Percentiles rank a stretch among this genome's conserved stretches.
These are phyloP conservation scores for Drosophila formosana DNA, from an alignment of 2,888 invertebrate genomes.

Conservation along the genomic window DNA sequence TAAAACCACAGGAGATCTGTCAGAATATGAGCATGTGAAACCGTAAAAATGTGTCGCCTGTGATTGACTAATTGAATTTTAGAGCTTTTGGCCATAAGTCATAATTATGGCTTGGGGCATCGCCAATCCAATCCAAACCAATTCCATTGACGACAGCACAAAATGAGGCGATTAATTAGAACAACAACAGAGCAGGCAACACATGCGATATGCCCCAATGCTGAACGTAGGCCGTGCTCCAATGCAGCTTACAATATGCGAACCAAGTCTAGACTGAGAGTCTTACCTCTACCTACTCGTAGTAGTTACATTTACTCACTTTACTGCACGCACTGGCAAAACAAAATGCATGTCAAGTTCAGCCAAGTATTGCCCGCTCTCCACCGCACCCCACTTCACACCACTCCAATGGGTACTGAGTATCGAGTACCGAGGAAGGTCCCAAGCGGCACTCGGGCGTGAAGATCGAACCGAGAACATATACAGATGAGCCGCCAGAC, in stretches of 20 bases:
- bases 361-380: constrained; percentile 45
- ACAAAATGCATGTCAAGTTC: constrained; percentile 74
- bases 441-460: constrained; percentile 68
- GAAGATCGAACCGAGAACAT: constrained; percentile 71
- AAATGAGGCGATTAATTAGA: constrained; percentile 67
- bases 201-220: constrained; percentile 64
- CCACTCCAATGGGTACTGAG: background rate
- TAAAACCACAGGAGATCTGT: constrained; percentile 17
- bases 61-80: constrained; percentile 29
- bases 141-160: constrained; percentile 30
- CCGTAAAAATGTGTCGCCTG: background rate
- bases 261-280: constrained; percentile 57
- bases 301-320: constrained; percentile 31
- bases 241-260: constrained; percentile 67
- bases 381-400: constrained; percentile 10
- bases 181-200: constrained; percentile 41
- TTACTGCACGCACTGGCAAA: constrained; percentile 60
- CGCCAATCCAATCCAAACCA: constrained; percentile 22
- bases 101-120: constrained; percentile 25
- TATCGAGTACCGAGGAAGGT: constrained; percentile 44
- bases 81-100: constrained; percentile 26
- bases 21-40: background rate
- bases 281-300: constrained; percentile 45
- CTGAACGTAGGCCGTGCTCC: constrained; percentile 65
- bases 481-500: constrained; percentile 23